Percentiles rank a stretch among this genome's conserved stretches.
phyloP scores from a whole-genome alignment of 2,888 invertebrate genomes.

The Xylota sylvarum region DNA sequence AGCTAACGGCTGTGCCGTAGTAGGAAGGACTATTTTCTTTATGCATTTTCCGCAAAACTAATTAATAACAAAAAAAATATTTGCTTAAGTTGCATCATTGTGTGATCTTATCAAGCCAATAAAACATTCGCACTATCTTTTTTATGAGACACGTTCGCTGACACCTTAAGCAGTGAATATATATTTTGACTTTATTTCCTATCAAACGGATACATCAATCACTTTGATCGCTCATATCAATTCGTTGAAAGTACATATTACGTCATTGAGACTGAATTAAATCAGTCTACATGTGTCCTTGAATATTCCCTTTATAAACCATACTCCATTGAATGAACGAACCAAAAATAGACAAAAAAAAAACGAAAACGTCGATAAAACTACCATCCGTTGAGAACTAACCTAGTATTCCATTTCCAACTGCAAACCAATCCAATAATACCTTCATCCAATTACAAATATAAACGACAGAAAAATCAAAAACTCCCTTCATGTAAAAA shows the following conservation, averaged over 20 bases:
- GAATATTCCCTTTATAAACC: neutral
- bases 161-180: neutral
- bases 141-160: too few species aligned
- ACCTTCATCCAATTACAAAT: constrained; percentile 27
- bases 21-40: too few species aligned
- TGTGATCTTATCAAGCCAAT: too few species aligned
- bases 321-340: too few species aligned
- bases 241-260: neutral
- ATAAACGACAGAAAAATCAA: neutral
- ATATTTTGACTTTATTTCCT: neutral
- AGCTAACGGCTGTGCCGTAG: too few species aligned
- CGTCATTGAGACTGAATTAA: neutral
- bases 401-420: neutral
- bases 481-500: neutral
- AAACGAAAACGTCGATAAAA: constrained; percentile 18
- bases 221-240: constrained; percentile 4
- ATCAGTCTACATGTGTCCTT: neutral
- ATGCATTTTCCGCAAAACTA: too few species aligned
- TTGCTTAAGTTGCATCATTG: too few species aligned
- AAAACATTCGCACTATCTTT: too few species aligned
- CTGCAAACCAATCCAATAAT: constrained; percentile 24
- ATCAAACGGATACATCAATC: constrained; percentile 14
- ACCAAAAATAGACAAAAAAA: neutral
- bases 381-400: neutral
- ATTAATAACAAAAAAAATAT: too few species aligned